Evolutionary conservation across 2,797 vertebrate species (phyloP).

Genomic region (Sardinella longiceps): DNA sequence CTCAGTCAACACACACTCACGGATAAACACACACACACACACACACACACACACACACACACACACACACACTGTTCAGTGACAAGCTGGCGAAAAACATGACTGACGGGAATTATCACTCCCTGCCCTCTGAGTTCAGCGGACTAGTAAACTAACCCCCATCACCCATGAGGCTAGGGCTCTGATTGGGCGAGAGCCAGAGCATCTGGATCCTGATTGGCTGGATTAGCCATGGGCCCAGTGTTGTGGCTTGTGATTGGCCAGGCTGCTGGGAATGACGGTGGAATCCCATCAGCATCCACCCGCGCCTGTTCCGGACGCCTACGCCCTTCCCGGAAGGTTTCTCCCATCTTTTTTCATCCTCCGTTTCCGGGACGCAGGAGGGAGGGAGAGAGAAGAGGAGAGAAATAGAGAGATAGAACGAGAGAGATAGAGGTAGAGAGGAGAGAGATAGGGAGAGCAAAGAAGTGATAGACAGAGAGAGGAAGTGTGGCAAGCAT

Average conservation of each 20-base stretch:
- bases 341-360: background rate
- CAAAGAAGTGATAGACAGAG: background rate
- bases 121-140: background rate
- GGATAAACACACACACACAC: background rate
- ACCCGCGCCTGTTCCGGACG: constrained; percentile 7
- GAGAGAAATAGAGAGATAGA: background rate
- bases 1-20: background rate
- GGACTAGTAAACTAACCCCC: background rate
- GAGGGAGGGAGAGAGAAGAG: background rate
- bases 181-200: background rate
- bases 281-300: constrained; percentile 18
- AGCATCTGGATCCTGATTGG: background rate
- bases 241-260: background rate
- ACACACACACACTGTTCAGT: background rate
- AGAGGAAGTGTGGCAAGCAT: too few species aligned
- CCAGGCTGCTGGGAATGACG: background rate
- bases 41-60: background rate
- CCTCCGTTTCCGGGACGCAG: background rate
- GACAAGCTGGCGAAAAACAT: constrained; percentile 1
- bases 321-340: constrained; percentile 9
- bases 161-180: background rate
- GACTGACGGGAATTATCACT: constrained; percentile 13
- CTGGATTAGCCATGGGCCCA: constrained; percentile 13
- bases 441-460: background rate
- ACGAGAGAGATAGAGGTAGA: background rate